These are phyloP conservation scores for Telmatochromis sp. DNA, from an alignment of 2,113 vertebrate species.

Conservation along the genomic window DNA sequence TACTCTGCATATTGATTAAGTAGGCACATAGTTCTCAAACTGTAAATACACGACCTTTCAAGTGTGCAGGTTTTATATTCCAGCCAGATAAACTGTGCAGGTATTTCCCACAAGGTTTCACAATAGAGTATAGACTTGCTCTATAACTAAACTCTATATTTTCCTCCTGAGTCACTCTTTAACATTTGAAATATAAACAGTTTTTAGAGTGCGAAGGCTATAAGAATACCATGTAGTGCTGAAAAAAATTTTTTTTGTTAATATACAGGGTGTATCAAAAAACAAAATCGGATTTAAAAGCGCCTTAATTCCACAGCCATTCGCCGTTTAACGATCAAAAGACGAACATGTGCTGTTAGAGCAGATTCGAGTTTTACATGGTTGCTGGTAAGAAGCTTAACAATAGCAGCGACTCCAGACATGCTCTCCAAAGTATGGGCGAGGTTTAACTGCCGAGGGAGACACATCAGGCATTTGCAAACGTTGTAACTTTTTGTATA, in stretches of 20 bases:
- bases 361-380: neutral
- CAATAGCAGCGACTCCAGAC: neutral
- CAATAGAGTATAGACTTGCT: neutral
- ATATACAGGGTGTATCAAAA: neutral
- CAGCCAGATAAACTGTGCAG: neutral
- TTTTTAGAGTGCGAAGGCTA: neutral
- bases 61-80: constrained; percentile 6
- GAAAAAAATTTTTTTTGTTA: rapidly evolving
- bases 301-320: neutral
- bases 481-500: neutral
- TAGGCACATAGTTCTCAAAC: neutral
- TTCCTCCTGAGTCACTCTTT: neutral
- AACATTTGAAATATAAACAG: neutral
- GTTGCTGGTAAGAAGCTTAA: neutral
- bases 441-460: neutral
- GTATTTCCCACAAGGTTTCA: neutral
- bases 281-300: rapidly evolving
- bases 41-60: neutral
- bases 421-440: neutral
- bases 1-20: neutral
- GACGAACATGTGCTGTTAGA: rapidly evolving
- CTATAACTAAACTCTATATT: neutral
- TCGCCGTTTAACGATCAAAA: rapidly evolving
- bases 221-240: neutral
- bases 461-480: neutral